Percentiles rank a stretch among this genome's conserved stretches.
Evolutionary conservation across 2,888 invertebrate genomes (phyloP).

Genomic region (Trichopoda pennipes): DNA sequence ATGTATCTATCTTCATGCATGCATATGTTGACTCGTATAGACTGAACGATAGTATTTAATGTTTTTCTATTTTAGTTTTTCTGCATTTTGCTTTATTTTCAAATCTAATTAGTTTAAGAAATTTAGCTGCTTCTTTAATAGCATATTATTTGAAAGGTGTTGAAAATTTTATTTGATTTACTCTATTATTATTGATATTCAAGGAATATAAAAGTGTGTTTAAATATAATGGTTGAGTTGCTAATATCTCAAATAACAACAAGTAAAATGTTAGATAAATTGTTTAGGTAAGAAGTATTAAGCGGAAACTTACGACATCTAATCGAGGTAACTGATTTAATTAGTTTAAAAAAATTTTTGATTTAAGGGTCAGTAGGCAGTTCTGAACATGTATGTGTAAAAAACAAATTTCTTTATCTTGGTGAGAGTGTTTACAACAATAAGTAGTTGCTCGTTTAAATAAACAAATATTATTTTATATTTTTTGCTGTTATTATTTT

Average conservation of each 20-base stretch:
- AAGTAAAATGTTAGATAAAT: too few species aligned
- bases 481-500: too few species aligned
- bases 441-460: too few species aligned
- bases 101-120: not conserved
- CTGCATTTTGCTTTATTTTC: conserved; percentile 27
- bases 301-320: too few species aligned
- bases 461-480: too few species aligned
- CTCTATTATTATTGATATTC: conserved; percentile 31
- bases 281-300: too few species aligned
- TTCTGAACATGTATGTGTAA: too few species aligned
- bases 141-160: conserved; percentile 63
- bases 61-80: conserved; percentile 42
- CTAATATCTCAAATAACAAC: not conserved
- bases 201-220: not conserved
- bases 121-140: conserved; percentile 49
- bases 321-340: too few species aligned
- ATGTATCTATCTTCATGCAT: conserved; percentile 55
- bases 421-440: too few species aligned
- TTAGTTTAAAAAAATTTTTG: too few species aligned
- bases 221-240: not conserved
- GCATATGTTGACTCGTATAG: conserved; percentile 57
- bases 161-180: conserved; percentile 61
- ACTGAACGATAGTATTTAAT: conserved; percentile 62
- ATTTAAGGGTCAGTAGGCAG: too few species aligned
- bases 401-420: too few species aligned